A percentile compares a stretch with the other conserved stretches of the same genome.
These are phyloP conservation scores for Odiellus spinosus DNA, from an alignment of 2,888 invertebrate species.

Conservation along the genomic window DNA sequence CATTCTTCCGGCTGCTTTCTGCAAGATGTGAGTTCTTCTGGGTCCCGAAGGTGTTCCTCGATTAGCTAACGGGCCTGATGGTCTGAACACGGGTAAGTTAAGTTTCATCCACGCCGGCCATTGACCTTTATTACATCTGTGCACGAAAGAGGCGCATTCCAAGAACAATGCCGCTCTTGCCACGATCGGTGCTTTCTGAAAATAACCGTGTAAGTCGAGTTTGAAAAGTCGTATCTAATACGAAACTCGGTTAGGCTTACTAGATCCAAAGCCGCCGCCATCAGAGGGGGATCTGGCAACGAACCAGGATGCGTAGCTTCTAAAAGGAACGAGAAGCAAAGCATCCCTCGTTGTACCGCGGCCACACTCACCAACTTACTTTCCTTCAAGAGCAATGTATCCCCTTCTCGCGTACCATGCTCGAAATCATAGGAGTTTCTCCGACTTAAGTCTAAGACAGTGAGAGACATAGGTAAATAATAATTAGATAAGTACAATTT, in stretches of 20 bases:
- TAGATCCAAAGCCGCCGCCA: slow-evolving; percentile 84
- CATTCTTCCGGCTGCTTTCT: slow-evolving; percentile 83
- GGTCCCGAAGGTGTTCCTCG: slow-evolving; percentile 40
- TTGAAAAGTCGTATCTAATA: not conserved
- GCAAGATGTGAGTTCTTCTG: slow-evolving; percentile 44
- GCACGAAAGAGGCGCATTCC: slow-evolving; percentile 92
- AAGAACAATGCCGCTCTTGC: slow-evolving; percentile 77
- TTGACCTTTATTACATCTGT: slow-evolving; percentile 91
- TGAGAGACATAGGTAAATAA: slow-evolving; percentile 8
- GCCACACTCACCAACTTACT: slow-evolving; percentile 53
- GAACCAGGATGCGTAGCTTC: slow-evolving; percentile 93
- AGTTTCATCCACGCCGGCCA: slow-evolving; percentile 98
- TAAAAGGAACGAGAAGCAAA: slow-evolving; percentile 73
- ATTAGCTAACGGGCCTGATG: slow-evolving; percentile 43
- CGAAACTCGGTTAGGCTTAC: slow-evolving; percentile 35
- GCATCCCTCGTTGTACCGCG: slow-evolving; percentile 70
- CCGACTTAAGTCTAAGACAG: slow-evolving; percentile 47
- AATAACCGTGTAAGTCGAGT: too few species aligned
- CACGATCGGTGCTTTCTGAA: slow-evolving; percentile 87
- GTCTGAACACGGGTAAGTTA: slow-evolving; percentile 55
- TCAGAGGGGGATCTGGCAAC: slow-evolving; percentile 86
- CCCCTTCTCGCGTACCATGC: slow-evolving; percentile 63
- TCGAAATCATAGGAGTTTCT: slow-evolving; percentile 67
- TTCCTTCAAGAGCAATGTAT: slow-evolving; percentile 74
- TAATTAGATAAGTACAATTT: too few species aligned